Conservation (phyloP, 1,140 invertebrate genomes). For the Zophobas morio region DNA sequence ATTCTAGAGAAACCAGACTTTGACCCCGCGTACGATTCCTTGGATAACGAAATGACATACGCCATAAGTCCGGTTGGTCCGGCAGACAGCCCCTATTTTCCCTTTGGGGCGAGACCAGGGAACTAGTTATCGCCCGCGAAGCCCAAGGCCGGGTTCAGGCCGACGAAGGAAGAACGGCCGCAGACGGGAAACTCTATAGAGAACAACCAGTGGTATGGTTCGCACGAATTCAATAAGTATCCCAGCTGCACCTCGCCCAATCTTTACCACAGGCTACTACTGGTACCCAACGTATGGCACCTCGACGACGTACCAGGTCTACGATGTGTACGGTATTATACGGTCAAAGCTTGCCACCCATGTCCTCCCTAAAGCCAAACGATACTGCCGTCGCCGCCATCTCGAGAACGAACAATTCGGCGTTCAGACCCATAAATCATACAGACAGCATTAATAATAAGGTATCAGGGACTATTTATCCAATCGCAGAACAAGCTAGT, state of each 20-base stretch:
- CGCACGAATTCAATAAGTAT: slow-evolving; percentile 90
- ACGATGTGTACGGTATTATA: slow-evolving; percentile 73
- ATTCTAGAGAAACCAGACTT: too few relatives aligned
- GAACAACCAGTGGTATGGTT: slow-evolving; percentile 80
- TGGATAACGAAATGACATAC: slow-evolving; percentile 57
- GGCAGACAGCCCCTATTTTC: slow-evolving; percentile 66
- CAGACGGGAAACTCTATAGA: slow-evolving; percentile 59
- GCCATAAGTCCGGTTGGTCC: slow-evolving; percentile 66
- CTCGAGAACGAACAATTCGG: slow-evolving; percentile 66
- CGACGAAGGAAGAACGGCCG: slow-evolving; percentile 62
- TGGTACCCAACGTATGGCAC: slow-evolving; percentile 68
- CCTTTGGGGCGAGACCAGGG: slow-evolving; percentile 63
- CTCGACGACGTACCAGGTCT: slow-evolving; percentile 69
- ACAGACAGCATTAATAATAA: slow-evolving; percentile 82
- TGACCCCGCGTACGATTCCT: too few relatives aligned
- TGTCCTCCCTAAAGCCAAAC: slow-evolving; percentile 87
- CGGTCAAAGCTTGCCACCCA: too few relatives aligned
- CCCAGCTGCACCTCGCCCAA: slow-evolving; percentile 90
- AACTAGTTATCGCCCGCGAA: slow-evolving; percentile 64
- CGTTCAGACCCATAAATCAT: slow-evolving; percentile 72
- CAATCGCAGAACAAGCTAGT: slow-evolving; percentile 84
- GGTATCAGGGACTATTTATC: slow-evolving; percentile 87
- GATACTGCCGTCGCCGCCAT: slow-evolving; percentile 70
- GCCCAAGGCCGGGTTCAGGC: slow-evolving; percentile 57
- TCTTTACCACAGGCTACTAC: slow-evolving; percentile 71